Base-by-base conservation (phyloP, 2,888 invertebrate genomes). In the Caenorhabditis macrosperma region DNA sequence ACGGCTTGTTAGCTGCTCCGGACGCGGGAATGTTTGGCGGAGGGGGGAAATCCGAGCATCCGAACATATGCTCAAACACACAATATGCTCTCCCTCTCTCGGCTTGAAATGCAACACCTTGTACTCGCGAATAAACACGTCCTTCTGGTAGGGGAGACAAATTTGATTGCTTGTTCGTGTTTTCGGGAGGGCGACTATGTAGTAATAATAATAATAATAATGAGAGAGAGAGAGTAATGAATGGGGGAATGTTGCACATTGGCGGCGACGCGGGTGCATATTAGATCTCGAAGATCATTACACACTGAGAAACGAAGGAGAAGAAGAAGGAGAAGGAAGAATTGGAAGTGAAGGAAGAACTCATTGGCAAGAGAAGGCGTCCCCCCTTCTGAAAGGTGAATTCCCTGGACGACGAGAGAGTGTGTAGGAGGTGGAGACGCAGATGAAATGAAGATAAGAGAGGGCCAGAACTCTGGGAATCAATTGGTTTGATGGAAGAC, bases 41-140 rank as follows among this genome's bases (percentile, higher is more conserved):
- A 46, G 44, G 44, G 22, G 44, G 54, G 72, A 72, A 74, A 74
- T 74, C 74, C 57, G 74, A 74, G 57, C 59, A 64, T 22, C 26
- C 41, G 64, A 64, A 64, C 74, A 64, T 64, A 74, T 74, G 64
- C 74, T 74, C 74, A 74, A 74, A 74, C 71, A 72, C 41, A 66
- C 50, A 74, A 59, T 63, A 55, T 64, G 72, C 48, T 55, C 68
- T 44, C 54, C 28, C 48, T 55, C 68, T 44, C 54, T 26, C 26
- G 52, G 61, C 60, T 63, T 74, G 74, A 74, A 74, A 74, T 74
- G 74, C 74, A 74, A 74, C 74, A 74, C 74, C 74, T 74, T 74
- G 64, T 28, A 64, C 50, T 52, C 33, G 50, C 35, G 64, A 64
- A 64, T 64, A 64, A 66, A 74, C 61, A 71, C 61, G 61, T 71